These are phyloP conservation scores for Apocrypta bakeri DNA, from an alignment of 1,140 invertebrate genomes.

Conservation along the genomic window DNA sequence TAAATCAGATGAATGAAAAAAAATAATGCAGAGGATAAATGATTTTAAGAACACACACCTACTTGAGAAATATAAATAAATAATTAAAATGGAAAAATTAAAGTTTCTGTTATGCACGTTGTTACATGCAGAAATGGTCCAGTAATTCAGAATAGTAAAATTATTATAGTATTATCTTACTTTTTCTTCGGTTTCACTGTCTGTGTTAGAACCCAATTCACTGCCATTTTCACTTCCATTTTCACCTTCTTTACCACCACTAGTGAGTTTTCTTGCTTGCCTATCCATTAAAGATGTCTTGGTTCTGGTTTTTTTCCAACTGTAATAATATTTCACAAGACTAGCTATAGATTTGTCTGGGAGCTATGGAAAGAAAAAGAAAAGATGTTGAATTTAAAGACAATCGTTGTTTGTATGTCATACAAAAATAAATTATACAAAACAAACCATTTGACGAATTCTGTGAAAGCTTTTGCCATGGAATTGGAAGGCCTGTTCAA, in stretches of 20 bases:
- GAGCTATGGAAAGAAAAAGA: constrained; percentile 76
- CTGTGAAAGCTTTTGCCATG: constrained; percentile 98
- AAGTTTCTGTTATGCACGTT: constrained; percentile 26
- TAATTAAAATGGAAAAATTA: constrained; percentile 42
- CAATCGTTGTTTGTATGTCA: not conserved
- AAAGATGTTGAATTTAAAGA: constrained; percentile 12
- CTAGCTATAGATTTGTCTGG: constrained; percentile 97
- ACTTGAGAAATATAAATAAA: not conserved
- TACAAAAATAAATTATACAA: not conserved
- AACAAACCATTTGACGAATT: constrained; percentile 95
- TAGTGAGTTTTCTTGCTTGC: constrained; percentile 83
- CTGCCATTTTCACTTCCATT: constrained; percentile 85
- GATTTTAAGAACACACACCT: constrained; percentile 4
- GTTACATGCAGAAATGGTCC: constrained; percentile 53
- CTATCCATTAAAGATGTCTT: constrained; percentile 95
- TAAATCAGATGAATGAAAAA: constrained; percentile 16
- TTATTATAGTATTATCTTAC: constrained; percentile 77
- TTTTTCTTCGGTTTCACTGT: constrained; percentile 92
- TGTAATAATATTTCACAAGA: constrained; percentile 98
- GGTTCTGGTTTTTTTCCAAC: constrained; percentile 96
- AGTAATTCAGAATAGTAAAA: constrained; percentile 16
- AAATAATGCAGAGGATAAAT: constrained; percentile 12
- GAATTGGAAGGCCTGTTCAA: constrained; percentile 98
- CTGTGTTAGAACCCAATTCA: constrained; percentile 86
- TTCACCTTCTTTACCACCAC: constrained; percentile 76